Evolutionary conservation across 1,140 invertebrate genomes (phyloP).

Genomic region (Drosophila nigromelanica): DNA sequence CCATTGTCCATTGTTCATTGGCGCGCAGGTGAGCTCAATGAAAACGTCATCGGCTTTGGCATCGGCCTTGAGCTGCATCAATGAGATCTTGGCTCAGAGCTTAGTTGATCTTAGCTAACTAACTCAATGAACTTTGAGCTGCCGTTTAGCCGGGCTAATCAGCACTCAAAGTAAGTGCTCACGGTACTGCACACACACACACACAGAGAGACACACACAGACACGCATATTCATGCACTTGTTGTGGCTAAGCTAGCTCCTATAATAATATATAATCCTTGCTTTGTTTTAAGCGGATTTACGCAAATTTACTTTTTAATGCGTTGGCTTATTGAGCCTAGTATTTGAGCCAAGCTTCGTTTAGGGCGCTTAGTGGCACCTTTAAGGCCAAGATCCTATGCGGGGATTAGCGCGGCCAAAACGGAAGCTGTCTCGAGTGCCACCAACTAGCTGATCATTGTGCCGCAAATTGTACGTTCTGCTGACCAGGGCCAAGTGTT

Average conservation of each 20-base stretch:
- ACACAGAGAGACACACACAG: no score
- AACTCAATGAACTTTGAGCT: slow-evolving; percentile 50
- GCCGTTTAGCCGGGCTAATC: slow-evolving; percentile 18
- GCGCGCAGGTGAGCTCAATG: slow-evolving; percentile 26
- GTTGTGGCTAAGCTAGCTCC: slow-evolving; percentile 7
- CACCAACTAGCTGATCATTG: neutral
- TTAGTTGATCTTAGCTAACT: slow-evolving; percentile 33
- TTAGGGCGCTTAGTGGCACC: slow-evolving; percentile 73
- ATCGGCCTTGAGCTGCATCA: slow-evolving; percentile 17
- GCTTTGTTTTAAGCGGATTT: slow-evolving; percentile 68
- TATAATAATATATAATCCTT: slow-evolving; percentile 20
- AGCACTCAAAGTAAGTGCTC: slow-evolving; percentile 19
- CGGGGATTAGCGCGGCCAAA: slow-evolving; percentile 49
- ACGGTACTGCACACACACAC: slow-evolving; percentile 11
- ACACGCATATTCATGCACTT: neutral
- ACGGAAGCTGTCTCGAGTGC: slow-evolving; percentile 52
- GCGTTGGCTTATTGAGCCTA: slow-evolving; percentile 74
- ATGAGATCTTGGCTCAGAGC: slow-evolving; percentile 16
- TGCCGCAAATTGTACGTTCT: neutral
- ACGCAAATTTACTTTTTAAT: slow-evolving; percentile 80
- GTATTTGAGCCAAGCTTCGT: slow-evolving; percentile 45
- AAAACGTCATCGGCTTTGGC: slow-evolving; percentile 1
- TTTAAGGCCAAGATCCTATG: slow-evolving; percentile 25
- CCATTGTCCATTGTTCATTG: neutral
- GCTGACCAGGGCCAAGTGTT: slow-evolving; percentile 48